These are phyloP conservation scores for Equus quagga DNA, from an alignment of 2,113 vertebrate genomes.

Conservation along the genomic window DNA sequence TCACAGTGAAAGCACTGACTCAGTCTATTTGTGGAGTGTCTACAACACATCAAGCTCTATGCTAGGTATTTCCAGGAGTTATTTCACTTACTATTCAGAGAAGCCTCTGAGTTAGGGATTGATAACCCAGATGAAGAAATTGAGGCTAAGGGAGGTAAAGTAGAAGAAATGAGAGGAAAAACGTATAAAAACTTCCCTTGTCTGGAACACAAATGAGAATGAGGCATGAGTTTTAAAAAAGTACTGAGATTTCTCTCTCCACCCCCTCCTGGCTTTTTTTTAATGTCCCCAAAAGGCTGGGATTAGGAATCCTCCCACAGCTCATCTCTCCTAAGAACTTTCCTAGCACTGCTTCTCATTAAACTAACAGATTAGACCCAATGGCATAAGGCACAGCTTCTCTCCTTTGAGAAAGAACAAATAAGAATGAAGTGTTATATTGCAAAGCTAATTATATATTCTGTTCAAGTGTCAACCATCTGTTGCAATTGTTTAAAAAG, in stretches of 20 bases:
- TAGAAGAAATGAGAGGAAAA: not conserved
- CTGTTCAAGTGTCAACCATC: constrained; percentile 74
- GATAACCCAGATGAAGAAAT: not conserved
- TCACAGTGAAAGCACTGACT: not conserved
- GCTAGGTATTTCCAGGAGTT: not conserved
- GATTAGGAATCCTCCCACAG: constrained; percentile 77
- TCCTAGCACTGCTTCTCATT: constrained; percentile 63
- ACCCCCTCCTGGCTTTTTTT: constrained; percentile 63
- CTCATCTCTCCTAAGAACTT: constrained; percentile 64
- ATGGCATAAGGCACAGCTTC: constrained; percentile 73
- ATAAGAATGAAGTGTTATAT: constrained; percentile 79
- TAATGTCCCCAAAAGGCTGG: constrained; percentile 61
- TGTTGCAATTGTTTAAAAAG: constrained; percentile 79
- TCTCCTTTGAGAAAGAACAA: constrained; percentile 72
- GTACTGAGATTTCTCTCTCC: constrained; percentile 58
- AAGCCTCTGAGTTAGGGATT: not conserved
- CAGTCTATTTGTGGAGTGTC: not conserved
- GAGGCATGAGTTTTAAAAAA: constrained; percentile 37
- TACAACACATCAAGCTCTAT: not conserved
- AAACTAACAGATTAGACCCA: constrained; percentile 78
- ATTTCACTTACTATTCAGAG: not conserved
- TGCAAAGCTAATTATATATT: constrained; percentile 75
- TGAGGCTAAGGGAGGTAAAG: not conserved
- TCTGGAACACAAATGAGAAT: constrained; percentile 55
- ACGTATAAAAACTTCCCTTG: not conserved